Evolutionary conservation across 2,113 vertebrate genomes (phyloP), one percentile per base, ranked within the genome.

Genomic region (Centropus unirufus): DNA sequence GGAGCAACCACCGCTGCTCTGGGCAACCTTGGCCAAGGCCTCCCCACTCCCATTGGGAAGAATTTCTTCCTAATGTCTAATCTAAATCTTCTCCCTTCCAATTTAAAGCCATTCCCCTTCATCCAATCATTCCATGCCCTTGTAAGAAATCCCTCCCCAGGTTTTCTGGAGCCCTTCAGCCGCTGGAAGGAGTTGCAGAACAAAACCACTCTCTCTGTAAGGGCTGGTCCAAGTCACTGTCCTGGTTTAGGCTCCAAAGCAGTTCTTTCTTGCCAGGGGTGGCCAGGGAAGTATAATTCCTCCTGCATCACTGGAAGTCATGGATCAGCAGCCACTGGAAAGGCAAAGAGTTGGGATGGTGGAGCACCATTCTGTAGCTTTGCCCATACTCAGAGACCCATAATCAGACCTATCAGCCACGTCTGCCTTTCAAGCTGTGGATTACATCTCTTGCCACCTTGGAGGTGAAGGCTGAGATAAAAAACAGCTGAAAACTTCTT

Each of bases 261-360:
- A 18, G 40, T 2, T 54, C 21, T 18, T 59, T 4, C 42, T 76
- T 62, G 54, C 49, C 30, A 9, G 24, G 77, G 27, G 30, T 67
- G 34, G 12, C 29, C 39, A 51, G 49, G 51, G 39, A 21, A 32
- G 20, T 5, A 4, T 18, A 21, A 47, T 11, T 15, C 9, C 57
- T 29, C 29, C 46, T 0, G 9, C 19, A 6, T 39, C 1, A 1
- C 51, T 52, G 29, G 51, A 29, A 42, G n/a, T 20, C 21, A 51
- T 52, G 64, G n/a, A 0, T 22, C 69, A 78, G 40, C 19, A 66
- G 15, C 20, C 3, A 2, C 30, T 58, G 42, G 62, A 51, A 42
- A 40, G 63, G 73, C 4, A 4, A 32, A 40, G 63, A 57, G 30
- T 6, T 9, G 70, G 36, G 32, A 36, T 19, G 0, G 0, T 27